phyloP scores from a whole-genome alignment of 2,888 invertebrate species.

The Syrphus vitripennis region DNA sequence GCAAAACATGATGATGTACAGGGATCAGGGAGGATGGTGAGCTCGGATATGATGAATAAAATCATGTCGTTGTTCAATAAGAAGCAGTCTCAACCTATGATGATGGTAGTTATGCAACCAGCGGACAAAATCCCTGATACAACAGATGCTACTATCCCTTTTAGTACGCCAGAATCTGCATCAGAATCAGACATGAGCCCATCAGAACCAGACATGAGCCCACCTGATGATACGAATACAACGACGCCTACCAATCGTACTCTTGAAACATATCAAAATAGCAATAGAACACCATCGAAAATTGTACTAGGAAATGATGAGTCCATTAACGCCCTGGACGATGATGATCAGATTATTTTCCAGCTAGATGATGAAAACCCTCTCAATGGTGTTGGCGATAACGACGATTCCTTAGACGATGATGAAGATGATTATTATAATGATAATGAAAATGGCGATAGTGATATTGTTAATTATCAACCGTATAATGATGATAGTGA shows the following conservation, averaged over 20 bases:
- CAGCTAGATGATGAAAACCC: not conserved
- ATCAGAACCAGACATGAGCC: no score
- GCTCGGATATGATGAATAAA: conserved; percentile 72
- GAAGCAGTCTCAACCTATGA: not conserved
- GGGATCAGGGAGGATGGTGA: conserved; percentile 74
- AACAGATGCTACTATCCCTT: no score
- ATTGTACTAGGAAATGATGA: not conserved
- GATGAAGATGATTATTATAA: conserved; percentile 34
- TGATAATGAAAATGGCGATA: conserved; percentile 36
- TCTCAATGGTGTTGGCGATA: not conserved
- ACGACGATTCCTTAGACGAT: not conserved
- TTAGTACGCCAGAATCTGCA: no score
- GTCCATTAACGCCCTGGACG: not conserved
- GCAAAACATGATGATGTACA: conserved; percentile 63
- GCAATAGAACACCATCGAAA: not conserved
- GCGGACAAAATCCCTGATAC: no score
- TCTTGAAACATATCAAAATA: not conserved
- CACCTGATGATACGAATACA: no score
- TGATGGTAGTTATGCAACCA: not conserved
- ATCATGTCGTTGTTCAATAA: conserved; percentile 32
- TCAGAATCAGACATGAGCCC: no score
- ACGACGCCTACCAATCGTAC: not conserved
- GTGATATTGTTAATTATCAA: not conserved
- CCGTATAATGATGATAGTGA: not conserved
- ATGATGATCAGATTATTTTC: conserved; percentile 13